phyloP scores from a whole-genome alignment of 2,888 invertebrate species.

The Drepanosiphum platanoidis region DNA sequence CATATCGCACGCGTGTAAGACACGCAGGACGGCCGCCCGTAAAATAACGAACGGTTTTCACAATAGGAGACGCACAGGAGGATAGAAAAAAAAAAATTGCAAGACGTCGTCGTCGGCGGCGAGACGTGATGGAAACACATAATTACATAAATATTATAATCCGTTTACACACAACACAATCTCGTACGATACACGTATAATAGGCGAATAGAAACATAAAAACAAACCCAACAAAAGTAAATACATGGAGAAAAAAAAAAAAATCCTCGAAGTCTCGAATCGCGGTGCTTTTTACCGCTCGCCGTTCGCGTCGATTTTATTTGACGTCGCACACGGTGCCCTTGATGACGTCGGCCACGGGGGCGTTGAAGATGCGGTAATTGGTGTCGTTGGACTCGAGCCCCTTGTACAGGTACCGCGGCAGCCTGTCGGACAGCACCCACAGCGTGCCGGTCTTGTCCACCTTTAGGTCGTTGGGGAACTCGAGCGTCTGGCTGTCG shows the following conservation, averaged over 20 bases:
- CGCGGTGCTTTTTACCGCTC: too few relatives aligned
- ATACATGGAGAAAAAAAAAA: not conserved
- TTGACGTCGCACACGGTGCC: conserved; percentile 74
- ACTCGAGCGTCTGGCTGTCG: conserved; percentile 75
- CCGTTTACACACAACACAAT: not conserved
- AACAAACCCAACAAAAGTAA: too few relatives aligned
- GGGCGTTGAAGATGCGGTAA: conserved; percentile 78
- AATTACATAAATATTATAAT: too few relatives aligned
- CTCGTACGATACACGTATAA: not conserved
- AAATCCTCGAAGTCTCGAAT: too few relatives aligned
- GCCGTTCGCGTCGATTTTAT: not conserved
- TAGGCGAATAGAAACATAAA: not conserved
- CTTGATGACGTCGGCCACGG: conserved; percentile 73
- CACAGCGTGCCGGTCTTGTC: conserved; percentile 79
- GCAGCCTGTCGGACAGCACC: conserved; percentile 80
- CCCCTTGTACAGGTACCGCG: conserved; percentile 76
- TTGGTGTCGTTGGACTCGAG: conserved; percentile 76
- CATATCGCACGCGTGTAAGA: too few relatives aligned
- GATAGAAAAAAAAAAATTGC: too few relatives aligned
- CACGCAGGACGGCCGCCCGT: too few relatives aligned
- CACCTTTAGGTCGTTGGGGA: conserved; percentile 83
- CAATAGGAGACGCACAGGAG: too few relatives aligned
- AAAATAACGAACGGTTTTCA: too few relatives aligned
- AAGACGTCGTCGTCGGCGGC: too few relatives aligned
- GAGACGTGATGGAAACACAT: too few relatives aligned